Percentiles rank a stretch among this genome's conserved stretches.
phyloP scores from a whole-genome alignment of 2,888 invertebrate species.

The Agrochola circellaris region DNA sequence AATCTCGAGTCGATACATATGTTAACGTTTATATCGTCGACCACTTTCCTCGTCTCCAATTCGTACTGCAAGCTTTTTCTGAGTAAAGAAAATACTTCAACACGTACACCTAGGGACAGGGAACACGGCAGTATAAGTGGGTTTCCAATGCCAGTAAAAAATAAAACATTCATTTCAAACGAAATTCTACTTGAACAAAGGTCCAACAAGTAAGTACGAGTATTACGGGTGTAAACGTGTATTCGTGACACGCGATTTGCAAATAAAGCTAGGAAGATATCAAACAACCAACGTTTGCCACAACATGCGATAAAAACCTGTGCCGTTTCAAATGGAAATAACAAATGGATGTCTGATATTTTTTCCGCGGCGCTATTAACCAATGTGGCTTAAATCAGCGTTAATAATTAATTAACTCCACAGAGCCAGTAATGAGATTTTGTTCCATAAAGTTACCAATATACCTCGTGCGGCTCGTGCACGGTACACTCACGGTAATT shows the following conservation, averaged over 20 bases:
- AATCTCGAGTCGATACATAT: constrained; percentile 57
- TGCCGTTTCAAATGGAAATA: constrained; percentile 83
- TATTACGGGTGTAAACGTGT: constrained; percentile 79
- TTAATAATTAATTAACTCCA: constrained; percentile 69
- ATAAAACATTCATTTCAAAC: constrained; percentile 69
- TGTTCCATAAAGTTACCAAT: constrained; percentile 56
- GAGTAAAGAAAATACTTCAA: constrained; percentile 49
- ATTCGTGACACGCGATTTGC: constrained; percentile 86
- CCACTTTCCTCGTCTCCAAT: constrained; percentile 56
- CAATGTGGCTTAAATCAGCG: constrained; percentile 72
- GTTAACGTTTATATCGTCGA: constrained; percentile 51
- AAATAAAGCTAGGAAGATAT: constrained; percentile 89
- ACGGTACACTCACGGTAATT: constrained; percentile 56
- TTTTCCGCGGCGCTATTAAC: constrained; percentile 71
- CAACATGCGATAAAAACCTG: constrained; percentile 86
- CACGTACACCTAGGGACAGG: constrained; percentile 60
- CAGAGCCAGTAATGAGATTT: constrained; percentile 58
- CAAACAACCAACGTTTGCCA: constrained; percentile 80
- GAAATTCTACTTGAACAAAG: constrained; percentile 75
- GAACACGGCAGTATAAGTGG: constrained; percentile 61
- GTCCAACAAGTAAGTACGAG: constrained; percentile 87
- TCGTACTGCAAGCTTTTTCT: constrained; percentile 49
- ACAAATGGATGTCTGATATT: constrained; percentile 80
- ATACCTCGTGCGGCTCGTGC: constrained; percentile 39
- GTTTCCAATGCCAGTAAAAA: constrained; percentile 65